A percentile compares a stretch with the other conserved stretches of the same genome.
Conservation (phyloP, 2,888 invertebrate species). For the Aspidiotus destructor region DNA sequence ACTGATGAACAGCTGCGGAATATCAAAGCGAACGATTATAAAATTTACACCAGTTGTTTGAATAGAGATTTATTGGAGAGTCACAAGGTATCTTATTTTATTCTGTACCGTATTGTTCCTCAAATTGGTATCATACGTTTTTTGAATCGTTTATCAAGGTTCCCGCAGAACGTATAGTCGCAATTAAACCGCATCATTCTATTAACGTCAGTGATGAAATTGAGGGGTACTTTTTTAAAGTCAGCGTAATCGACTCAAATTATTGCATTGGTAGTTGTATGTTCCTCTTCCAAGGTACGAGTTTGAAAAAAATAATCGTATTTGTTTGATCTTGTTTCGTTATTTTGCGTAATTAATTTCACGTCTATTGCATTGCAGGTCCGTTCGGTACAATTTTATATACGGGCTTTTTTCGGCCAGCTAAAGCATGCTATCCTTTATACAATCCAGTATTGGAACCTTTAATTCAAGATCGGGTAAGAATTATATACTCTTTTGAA, state of each 20-base stretch:
- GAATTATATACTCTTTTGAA: neutral
- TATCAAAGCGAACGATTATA: too few relatives aligned
- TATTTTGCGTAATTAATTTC: neutral
- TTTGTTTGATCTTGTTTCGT: neutral
- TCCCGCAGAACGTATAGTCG: too few relatives aligned
- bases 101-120: too few relatives aligned
- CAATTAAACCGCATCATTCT: too few relatives aligned
- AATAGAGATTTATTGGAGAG: too few relatives aligned
- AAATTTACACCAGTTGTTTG: too few relatives aligned
- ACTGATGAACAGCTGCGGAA: too few relatives aligned
- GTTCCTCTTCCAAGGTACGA: conserved; percentile 23
- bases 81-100: too few relatives aligned
- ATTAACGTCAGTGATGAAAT: too few relatives aligned
- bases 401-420: conserved; percentile 34
- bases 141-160: too few relatives aligned
- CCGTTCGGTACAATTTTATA: conserved; percentile 35
- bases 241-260: conserved; percentile 14
- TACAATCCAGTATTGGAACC: conserved; percentile 10
- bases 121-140: too few relatives aligned
- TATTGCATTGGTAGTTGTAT: conserved; percentile 22
- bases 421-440: neutral
- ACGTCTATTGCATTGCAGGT: conserved; percentile 31
- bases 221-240: neutral
- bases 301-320: neutral
- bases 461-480: conserved; percentile 1